Percentiles rank a stretch among this genome's conserved stretches.
These are phyloP conservation scores for Gallinago media DNA, from an alignment of 2,113 vertebrate genomes.

Conservation along the genomic window DNA sequence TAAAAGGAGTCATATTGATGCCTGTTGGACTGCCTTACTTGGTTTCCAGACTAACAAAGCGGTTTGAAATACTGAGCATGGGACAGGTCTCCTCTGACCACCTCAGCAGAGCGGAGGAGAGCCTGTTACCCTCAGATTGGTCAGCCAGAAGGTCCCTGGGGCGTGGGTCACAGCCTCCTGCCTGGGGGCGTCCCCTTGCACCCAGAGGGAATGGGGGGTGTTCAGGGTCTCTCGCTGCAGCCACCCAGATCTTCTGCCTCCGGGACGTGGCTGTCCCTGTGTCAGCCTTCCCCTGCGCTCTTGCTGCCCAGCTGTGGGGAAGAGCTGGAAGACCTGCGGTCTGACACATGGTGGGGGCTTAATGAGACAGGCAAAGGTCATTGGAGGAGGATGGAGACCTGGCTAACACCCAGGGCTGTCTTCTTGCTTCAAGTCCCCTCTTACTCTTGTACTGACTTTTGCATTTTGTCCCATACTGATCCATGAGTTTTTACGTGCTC, in stretches of 20 bases:
- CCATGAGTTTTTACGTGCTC: background rate
- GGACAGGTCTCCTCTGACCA: background rate
- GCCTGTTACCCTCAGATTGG: background rate
- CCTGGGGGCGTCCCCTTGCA: background rate
- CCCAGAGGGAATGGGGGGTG: background rate
- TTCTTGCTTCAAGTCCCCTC: background rate
- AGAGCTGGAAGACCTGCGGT: background rate
- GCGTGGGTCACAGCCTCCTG: background rate
- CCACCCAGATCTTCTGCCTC: background rate
- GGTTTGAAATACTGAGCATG: background rate
- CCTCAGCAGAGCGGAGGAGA: background rate
- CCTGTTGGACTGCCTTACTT: background rate
- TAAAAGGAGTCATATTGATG: background rate
- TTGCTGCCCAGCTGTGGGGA: background rate
- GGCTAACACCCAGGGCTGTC: background rate
- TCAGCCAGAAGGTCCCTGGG: background rate
- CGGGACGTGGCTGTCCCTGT: rapidly evolving
- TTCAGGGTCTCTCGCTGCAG: background rate
- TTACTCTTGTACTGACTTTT: background rate
- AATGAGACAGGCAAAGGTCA: background rate
- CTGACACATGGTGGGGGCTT: rapidly evolving
- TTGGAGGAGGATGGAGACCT: background rate
- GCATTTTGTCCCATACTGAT: background rate
- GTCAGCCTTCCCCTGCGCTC: background rate
- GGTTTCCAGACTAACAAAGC: rapidly evolving